Evolutionary conservation across 2,113 vertebrate genomes (phyloP), one percentile per base, ranked within the genome.

Genomic region (Xenopus tropicalis): DNA sequence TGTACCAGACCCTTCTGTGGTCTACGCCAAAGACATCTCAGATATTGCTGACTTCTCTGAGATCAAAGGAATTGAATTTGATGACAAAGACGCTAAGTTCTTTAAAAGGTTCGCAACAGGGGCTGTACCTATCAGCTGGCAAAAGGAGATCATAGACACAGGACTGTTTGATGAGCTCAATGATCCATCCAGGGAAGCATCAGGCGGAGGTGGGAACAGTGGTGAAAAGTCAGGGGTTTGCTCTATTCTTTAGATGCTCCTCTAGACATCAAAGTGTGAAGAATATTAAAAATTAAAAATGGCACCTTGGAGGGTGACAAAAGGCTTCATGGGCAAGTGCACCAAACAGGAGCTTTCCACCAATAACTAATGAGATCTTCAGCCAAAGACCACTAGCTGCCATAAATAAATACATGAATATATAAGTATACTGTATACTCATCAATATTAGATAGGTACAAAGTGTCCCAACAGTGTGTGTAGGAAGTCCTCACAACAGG

Each of bases 31-130:
- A 84, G 95, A 98, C 80, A 78, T 95, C 0, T 85, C 83, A 70
- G 96, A 96, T 82, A 97, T 94, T 20, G 92, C 92, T 3, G 95
- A 96, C 78, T 96, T 98, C 86, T 97, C 95, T 0, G 95, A 98
- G 82, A 69, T 95, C 75, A 88, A 85, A 71, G 96, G 94, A 74
- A 87, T 95, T 1, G 93, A 91, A 74, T 93, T 99, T 64, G 92
- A 95, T n/a, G 86, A 89, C 67, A 94, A 95, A 75, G 96, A 96
- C 67, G 87, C 91, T 12, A 91, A 90, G 61, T 96, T 96, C 88
- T 97, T 96, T 85, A 93, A 91, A 71, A 93, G 88, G 79, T 96
- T 95, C 86, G 88, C 90, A 0, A 94, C 94, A 0, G 93, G 93
- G 7, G 93, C 93, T 0, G 85, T 95, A 25, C 48, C 95, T 56